Percentiles rank a stretch among this genome's conserved stretches.
phyloP scores from a whole-genome alignment of 2,113 vertebrate species.

The Indicator indicator region DNA sequence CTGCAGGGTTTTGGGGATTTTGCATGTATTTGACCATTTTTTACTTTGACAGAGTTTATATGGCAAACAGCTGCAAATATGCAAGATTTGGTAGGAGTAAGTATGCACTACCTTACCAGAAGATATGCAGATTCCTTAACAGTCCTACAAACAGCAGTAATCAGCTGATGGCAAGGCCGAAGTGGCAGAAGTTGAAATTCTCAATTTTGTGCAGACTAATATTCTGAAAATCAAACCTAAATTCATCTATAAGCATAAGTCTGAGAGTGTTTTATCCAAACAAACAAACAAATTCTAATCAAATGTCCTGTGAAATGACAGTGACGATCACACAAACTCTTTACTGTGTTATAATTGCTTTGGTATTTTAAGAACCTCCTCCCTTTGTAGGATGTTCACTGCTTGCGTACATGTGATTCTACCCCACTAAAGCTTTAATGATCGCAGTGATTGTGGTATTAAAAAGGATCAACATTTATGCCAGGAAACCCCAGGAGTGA shows the following conservation, averaged over 20 bases:
- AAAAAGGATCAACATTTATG: slow-evolving; percentile 1
- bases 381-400: neutral
- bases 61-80: slow-evolving; percentile 1
- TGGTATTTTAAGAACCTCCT: neutral
- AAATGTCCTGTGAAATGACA: slow-evolving; percentile 12
- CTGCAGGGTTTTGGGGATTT: neutral
- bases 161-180: neutral
- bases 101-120: neutral
- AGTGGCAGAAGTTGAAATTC: neutral
- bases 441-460: neutral
- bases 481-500: neutral
- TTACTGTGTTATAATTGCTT: neutral
- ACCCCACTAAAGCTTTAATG: slow-evolving; percentile 25
- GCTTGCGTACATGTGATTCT: neutral
- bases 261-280: neutral
- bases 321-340: neutral
- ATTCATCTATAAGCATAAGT: neutral
- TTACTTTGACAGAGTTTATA: neutral
- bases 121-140: neutral
- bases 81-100: neutral
- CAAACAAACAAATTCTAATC: neutral
- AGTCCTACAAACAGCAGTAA: neutral
- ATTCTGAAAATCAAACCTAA: neutral
- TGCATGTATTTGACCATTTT: neutral
- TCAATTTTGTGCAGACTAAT: neutral